Base-by-base conservation (phyloP, 2,113 vertebrate genomes). In the Mus spicilegus region DNA sequence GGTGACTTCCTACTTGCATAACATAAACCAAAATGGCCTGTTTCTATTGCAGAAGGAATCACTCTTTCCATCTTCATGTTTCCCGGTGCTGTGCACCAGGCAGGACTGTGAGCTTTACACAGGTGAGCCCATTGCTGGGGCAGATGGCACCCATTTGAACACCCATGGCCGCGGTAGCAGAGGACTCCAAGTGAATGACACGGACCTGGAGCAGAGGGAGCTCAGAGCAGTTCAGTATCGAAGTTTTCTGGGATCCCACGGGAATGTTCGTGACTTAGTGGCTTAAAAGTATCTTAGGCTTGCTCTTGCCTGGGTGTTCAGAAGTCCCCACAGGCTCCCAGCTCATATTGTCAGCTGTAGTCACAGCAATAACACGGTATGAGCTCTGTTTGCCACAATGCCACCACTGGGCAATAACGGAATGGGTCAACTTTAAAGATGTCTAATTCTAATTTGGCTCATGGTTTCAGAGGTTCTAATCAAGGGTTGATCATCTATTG, bases 1-100 rank as follows among this genome's bases (percentile, higher is more conserved):
- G 98, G 99, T 99, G 97, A 99, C 99, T 97, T 99, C 99, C 98
- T 99, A 99, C 97, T 99, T 99, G 96, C 99, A 99, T 46, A 99
- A 99, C 98, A 99, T 99, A 94, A 99, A 99, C 96, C 98, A 99
- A 98, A 99, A 99, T 9, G 99, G 99, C 98, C 99, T 99, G 98
- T 99, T 99, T 98, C 99, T 98, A 97, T 99, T 99, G 8, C 99
- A 99, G 65, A 99, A 99, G 11, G 99, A 99, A 98, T 99, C 99
- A 13, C 99, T 99, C 95, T 98, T 99, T 89, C 99, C 99, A 81
- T 99, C 98, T 94, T 99, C 99, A 97, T 99, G 98, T 97, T 99
- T 99, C 86, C 99, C 99, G 99, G 98, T 14, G 78, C 9, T 56
- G 33, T 58, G 54, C 4, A 17, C 30, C 77, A 58, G 4, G 51